Evolutionary conservation across 2,888 invertebrate species (phyloP).

Genomic region (Philopedon plagiatum): DNA sequence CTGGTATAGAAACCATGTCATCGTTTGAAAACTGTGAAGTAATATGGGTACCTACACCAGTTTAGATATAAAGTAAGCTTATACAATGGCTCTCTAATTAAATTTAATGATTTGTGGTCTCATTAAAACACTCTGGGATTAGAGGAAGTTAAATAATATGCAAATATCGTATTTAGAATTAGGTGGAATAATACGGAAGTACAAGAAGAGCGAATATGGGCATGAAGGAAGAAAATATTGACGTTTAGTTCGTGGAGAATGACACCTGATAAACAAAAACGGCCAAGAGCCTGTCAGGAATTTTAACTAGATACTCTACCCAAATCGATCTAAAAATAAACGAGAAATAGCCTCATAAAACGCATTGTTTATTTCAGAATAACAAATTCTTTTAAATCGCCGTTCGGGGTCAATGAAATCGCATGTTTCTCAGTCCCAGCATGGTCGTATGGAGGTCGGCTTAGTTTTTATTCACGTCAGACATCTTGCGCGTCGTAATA

Average conservation of each 20-base stretch:
- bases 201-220: neutral
- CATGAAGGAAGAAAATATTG: neutral
- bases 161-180: neutral
- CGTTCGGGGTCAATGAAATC: constrained; percentile 37
- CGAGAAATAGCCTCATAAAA: neutral
- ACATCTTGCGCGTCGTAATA: constrained; percentile 1
- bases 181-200: neutral
- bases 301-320: too few relatives aligned
- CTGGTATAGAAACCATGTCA: neutral
- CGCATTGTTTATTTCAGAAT: neutral
- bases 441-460: constrained; percentile 18
- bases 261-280: too few relatives aligned
- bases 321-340: too few relatives aligned
- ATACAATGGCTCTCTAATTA: neutral
- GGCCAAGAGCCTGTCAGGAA: too few relatives aligned
- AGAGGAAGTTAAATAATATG: constrained; percentile 3
- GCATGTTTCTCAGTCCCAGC: constrained; percentile 1
- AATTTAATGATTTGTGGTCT: neutral
- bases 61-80: neutral
- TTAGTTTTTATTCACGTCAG: constrained; percentile 13
- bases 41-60: neutral
- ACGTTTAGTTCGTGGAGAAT: too few relatives aligned
- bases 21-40: neutral
- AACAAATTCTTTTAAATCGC: constrained; percentile 1
- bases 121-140: neutral